Evolutionary conservation across 2,113 vertebrate genomes (phyloP).

Genomic region (Bos javanicus): DNA sequence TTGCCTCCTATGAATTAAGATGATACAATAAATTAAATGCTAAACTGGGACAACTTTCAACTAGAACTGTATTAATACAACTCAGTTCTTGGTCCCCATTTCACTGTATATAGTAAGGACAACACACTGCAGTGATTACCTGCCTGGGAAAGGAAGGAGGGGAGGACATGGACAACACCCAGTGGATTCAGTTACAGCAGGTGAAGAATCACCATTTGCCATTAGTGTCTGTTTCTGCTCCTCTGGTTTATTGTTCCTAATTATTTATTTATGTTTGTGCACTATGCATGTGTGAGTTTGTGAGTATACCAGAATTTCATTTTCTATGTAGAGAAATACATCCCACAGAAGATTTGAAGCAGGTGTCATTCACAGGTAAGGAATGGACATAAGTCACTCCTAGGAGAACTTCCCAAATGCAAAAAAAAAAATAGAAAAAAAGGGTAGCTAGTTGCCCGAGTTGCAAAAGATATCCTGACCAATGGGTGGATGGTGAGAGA

Average conservation of each 20-base stretch:
- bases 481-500: background rate
- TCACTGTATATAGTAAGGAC: background rate
- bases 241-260: background rate
- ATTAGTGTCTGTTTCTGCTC: background rate
- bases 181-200: background rate
- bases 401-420: background rate
- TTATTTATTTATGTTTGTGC: background rate
- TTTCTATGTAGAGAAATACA: background rate
- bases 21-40: background rate
- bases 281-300: rapidly evolving
- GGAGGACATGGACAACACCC: no score
- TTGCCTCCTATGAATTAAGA: background rate
- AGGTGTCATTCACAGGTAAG: background rate
- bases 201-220: rapidly evolving
- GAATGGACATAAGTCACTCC: background rate
- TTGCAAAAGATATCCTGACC: no score
- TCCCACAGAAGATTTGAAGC: background rate
- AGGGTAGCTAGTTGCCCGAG: rapidly evolving
- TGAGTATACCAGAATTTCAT: background rate
- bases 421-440: background rate
- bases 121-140: background rate
- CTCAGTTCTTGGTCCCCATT: no score
- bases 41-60: background rate
- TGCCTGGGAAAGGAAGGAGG: background rate
- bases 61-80: background rate